Percentiles rank a stretch among this genome's conserved stretches.
These are phyloP conservation scores for Platyura marginata DNA, from an alignment of 1,140 invertebrate genomes.

Conservation along the genomic window DNA sequence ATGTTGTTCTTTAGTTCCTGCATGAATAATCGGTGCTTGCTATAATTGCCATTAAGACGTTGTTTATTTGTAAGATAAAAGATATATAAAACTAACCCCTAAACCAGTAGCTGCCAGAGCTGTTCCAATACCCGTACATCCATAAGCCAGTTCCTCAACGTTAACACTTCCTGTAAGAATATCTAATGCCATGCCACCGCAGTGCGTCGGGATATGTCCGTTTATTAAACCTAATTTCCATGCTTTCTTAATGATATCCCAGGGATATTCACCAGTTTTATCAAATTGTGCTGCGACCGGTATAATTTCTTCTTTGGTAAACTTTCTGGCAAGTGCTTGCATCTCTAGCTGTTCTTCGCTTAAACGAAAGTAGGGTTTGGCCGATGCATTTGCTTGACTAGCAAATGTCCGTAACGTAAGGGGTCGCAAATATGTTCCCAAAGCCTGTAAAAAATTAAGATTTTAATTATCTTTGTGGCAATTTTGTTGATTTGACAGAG, in stretches of 20 bases:
- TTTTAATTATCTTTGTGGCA: no score
- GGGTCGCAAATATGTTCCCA: no score
- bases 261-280: constrained; percentile 80
- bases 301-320: constrained; percentile 80
- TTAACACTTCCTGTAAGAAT: constrained; percentile 73
- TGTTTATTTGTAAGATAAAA: no score
- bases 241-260: constrained; percentile 89
- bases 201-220: constrained; percentile 55
- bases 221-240: constrained; percentile 81
- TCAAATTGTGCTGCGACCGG: constrained; percentile 82
- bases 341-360: constrained; percentile 68
- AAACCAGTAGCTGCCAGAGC: constrained; percentile 78
- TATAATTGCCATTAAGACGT: no score
- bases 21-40: constrained; percentile 69
- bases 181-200: constrained; percentile 56
- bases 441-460: no score
- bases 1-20: constrained; percentile 67
- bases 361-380: constrained; percentile 27
- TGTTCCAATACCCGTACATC: constrained; percentile 84
- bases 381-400: no score
- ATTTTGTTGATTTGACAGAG: no score
- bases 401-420: no score
- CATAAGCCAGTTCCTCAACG: constrained; percentile 79
- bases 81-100: constrained; percentile 42
- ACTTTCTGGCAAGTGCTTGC: constrained; percentile 77